Conservation (phyloP, 2,888 invertebrate species). For the Cerastoderma edule region DNA sequence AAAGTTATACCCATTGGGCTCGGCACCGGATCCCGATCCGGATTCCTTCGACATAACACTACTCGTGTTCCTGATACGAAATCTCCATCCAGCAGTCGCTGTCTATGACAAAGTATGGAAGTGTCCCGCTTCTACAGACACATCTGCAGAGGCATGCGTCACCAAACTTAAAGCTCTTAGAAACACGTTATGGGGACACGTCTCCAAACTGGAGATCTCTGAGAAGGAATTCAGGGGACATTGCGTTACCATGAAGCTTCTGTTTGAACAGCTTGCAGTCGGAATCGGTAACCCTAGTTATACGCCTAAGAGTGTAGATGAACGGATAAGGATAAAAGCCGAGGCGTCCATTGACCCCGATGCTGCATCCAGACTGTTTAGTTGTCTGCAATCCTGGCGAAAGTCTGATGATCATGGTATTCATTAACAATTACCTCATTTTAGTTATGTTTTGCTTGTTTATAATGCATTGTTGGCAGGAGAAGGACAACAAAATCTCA, state of each 20-base stretch:
- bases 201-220: constrained; percentile 5
- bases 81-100: not conserved
- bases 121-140: constrained; percentile 1
- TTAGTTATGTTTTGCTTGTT: no score
- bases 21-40: not conserved
- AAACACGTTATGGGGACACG: constrained; percentile 7
- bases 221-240: not conserved
- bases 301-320: not conserved
- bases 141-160: constrained; percentile 10
- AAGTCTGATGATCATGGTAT: constrained; percentile 2
- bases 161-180: not conserved
- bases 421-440: no score
- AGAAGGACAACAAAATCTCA: no score
- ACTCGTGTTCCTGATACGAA: constrained; percentile 2
- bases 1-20: not conserved
- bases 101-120: constrained; percentile 10
- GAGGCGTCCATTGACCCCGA: constrained; percentile 1
- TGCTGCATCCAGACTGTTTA: constrained; percentile 5
- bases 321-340: not conserved
- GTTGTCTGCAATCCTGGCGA: not conserved
- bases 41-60: constrained; percentile 18
- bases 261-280: not conserved
- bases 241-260: not conserved
- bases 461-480: no score
- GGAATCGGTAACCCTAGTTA: constrained; percentile 1